Base-by-base conservation (phyloP, 2,888 invertebrate genomes). In the Caenorhabditis angaria region DNA sequence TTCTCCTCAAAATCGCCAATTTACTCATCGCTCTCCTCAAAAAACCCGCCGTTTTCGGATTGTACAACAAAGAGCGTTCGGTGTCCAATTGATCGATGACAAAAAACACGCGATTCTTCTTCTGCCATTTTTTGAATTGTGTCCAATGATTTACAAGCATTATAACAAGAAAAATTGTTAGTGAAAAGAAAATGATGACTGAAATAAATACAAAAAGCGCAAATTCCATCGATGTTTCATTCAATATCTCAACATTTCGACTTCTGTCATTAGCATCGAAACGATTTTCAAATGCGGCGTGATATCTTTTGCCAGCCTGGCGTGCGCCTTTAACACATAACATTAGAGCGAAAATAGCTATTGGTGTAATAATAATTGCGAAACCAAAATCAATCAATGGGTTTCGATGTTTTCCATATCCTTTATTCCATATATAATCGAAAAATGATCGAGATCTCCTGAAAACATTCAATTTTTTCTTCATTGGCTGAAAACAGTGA, bases 291-390 rank as follows among this genome's bases (percentile, higher is more conserved):
- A 63, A 72, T 12, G 72, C 72, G 24, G 24, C 61, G 51, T 72
- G 72, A 61, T 72, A 72, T 29, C 65, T 65, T 12, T 22, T 53
- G 24, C 72, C 72, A 20, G 72, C 72, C 12, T 61, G n/a, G 1
- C 61, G 51, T 1, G 69, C 70, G 58, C 67, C 67, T 25, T 50
- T 57, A 35, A 70, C 47, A 83, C 90, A 90, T 22, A 90, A 85
- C 83, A 89, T 90, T 14, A 89, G 87, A 35, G 90, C 89, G 89
- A 87, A 90, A 87, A 71, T 88, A 3, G 91, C 91, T 64, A 91
- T 84, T 0, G 91, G 91, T 0, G 91, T 91, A 60, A 92, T 88
- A 41, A 91, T 80, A 20, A 90, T 81, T 81, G 91, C 91, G 48
- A 91, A 91, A 10, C 90, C 81, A 12, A 91, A 76, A 85, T 92